Conservation (phyloP, 2,888 invertebrate genomes). For the Cephus rjabovi region DNA sequence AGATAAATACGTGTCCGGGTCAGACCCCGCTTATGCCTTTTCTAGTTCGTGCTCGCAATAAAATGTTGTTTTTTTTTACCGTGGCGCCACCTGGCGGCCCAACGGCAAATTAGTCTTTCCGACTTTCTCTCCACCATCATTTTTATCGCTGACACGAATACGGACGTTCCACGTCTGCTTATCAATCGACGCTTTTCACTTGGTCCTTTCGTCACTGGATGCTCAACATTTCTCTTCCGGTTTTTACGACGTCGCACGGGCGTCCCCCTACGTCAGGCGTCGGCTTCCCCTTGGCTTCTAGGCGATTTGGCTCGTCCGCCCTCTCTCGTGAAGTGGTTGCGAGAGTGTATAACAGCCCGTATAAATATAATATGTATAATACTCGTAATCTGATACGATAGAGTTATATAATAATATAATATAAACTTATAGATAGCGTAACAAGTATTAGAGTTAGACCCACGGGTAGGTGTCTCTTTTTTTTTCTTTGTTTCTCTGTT, state of each 20-base stretch:
- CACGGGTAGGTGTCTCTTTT: slow-evolving; percentile 36
- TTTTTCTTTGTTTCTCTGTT: slow-evolving; percentile 18
- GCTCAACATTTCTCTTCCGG: background rate
- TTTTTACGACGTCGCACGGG: no score
- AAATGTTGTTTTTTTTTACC: no score
- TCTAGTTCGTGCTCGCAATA: no score
- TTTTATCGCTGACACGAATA: no score
- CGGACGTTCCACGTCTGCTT: no score
- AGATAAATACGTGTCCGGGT: no score
- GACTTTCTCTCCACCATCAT: no score
- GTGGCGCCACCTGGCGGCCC: no score
- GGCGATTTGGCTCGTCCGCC: background rate
- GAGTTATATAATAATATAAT: slow-evolving; percentile 58
- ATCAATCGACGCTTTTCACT: slow-evolving; percentile 8
- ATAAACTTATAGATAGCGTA: slow-evolving; percentile 64
- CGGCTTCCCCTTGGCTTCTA: slow-evolving; percentile 2
- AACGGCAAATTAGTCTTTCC: no score
- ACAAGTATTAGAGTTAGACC: slow-evolving; percentile 59
- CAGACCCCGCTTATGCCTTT: no score
- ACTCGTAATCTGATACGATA: slow-evolving; percentile 54
- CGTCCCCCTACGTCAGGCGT: background rate
- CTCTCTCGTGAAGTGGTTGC: background rate
- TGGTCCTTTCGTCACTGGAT: slow-evolving; percentile 3
- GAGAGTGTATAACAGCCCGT: slow-evolving; percentile 53
- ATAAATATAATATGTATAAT: slow-evolving; percentile 60